Conservation (phyloP, 2,888 invertebrate genomes). For the Calephelis perditalis region DNA sequence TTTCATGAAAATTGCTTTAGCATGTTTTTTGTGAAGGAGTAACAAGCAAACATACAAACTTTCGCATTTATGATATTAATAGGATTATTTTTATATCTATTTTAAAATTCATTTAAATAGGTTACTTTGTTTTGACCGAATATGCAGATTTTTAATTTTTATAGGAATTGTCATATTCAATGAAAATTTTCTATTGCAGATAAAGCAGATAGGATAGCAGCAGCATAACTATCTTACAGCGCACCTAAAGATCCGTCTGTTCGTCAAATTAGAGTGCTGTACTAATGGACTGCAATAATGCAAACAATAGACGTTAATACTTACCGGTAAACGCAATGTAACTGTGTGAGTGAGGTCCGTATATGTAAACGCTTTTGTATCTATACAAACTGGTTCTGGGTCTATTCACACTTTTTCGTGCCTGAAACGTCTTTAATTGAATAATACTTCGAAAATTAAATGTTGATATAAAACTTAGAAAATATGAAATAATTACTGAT, state of each 20-base stretch:
- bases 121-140: too few relatives aligned
- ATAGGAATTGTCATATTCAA: too few relatives aligned
- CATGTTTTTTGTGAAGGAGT: too few relatives aligned
- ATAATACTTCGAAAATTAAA: too few relatives aligned
- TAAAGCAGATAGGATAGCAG: conserved; percentile 49
- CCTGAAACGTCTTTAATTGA: too few relatives aligned
- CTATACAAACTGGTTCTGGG: background rate
- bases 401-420: background rate
- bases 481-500: too few relatives aligned
- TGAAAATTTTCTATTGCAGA: conserved; percentile 40
- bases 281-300: conserved; percentile 53
- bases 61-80: background rate
- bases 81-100: background rate
- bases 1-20: too few relatives aligned
- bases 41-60: too few relatives aligned
- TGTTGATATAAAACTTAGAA: too few relatives aligned
- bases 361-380: conserved; percentile 54
- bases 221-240: conserved; percentile 59
- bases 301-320: conserved; percentile 59
- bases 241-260: conserved; percentile 52
- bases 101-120: too few relatives aligned
- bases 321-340: conserved; percentile 58
- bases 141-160: too few relatives aligned
- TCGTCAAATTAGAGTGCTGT: conserved; percentile 48
- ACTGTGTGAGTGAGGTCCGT: conserved; percentile 60